Conservation (phyloP, 2,888 invertebrate genomes). For the Xestia sexstrigata region DNA sequence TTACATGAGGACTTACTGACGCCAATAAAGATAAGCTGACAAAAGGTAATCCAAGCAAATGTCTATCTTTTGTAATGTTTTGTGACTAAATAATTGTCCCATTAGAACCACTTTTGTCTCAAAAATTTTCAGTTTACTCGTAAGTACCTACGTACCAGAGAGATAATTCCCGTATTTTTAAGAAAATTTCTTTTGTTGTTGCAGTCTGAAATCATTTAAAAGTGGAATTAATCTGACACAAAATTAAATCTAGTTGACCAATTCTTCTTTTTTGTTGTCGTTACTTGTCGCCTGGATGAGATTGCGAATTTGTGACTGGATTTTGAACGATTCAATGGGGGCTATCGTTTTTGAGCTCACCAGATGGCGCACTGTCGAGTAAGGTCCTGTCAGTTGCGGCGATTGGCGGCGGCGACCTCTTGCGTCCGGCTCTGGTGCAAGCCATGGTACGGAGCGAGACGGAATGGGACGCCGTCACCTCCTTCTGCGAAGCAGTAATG, state of each 20-base stretch:
- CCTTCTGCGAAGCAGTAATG: too few species aligned
- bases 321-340: neutral
- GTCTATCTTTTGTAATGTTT: slow-evolving; percentile 4
- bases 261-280: neutral
- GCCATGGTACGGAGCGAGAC: too few species aligned
- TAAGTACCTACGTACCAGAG: neutral
- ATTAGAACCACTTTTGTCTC: neutral
- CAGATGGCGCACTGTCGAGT: too few species aligned
- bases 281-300: neutral
- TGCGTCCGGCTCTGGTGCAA: too few species aligned
- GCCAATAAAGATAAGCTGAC: slow-evolving; percentile 27
- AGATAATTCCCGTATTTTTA: neutral
- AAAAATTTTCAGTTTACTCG: neutral
- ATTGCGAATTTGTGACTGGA: neutral
- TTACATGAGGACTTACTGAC: slow-evolving; percentile 29
- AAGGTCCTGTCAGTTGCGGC: too few species aligned
- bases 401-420: too few species aligned
- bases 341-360: too few species aligned
- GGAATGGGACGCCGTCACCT: too few species aligned
- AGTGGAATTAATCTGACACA: too few species aligned
- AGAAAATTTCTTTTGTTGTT: neutral
- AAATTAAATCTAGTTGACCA: neutral
- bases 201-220: neutral
- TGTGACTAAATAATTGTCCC: neutral
- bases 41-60: slow-evolving; percentile 21